Conservation (phyloP, 1,140 invertebrate genomes). For the Nasonia giraulti region DNA sequence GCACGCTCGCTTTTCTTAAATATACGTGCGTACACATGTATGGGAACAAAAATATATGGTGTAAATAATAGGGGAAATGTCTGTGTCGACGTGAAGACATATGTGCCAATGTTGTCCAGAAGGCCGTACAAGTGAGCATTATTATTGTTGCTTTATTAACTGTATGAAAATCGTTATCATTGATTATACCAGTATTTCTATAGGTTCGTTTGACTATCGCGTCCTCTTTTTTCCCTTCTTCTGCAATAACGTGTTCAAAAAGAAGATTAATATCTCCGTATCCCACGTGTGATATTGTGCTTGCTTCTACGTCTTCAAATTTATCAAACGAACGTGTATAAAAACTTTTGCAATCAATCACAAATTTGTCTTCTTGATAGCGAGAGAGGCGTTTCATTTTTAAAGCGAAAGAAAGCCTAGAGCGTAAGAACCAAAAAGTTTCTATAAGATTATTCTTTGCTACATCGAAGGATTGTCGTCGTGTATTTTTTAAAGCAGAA, state of each 20-base stretch:
- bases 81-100: conserved; percentile 14
- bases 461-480: not conserved
- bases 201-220: conserved; percentile 12
- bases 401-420: not conserved
- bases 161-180: conserved; percentile 14
- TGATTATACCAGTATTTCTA: conserved; percentile 34
- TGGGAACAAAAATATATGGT: conserved; percentile 20
- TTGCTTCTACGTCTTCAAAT: conserved; percentile 38
- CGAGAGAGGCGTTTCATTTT: not conserved
- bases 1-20: too few species aligned
- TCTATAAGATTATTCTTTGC: not conserved
- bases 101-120: conserved; percentile 38
- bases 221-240: not conserved
- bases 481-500: not conserved
- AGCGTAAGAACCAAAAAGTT: conserved; percentile 10
- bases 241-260: conserved; percentile 21
- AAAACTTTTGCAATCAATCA: conserved; percentile 23
- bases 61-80: conserved; percentile 38
- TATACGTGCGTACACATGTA: not conserved
- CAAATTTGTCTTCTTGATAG: not conserved
- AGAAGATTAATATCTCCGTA: not conserved
- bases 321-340: conserved; percentile 25
- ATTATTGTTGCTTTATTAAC: conserved; percentile 21
- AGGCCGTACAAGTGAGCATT: conserved; percentile 42
- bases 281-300: conserved; percentile 25